Evolutionary conservation across 2,797 vertebrate genomes (phyloP).

Genomic region (Harpagifer antarcticus): DNA sequence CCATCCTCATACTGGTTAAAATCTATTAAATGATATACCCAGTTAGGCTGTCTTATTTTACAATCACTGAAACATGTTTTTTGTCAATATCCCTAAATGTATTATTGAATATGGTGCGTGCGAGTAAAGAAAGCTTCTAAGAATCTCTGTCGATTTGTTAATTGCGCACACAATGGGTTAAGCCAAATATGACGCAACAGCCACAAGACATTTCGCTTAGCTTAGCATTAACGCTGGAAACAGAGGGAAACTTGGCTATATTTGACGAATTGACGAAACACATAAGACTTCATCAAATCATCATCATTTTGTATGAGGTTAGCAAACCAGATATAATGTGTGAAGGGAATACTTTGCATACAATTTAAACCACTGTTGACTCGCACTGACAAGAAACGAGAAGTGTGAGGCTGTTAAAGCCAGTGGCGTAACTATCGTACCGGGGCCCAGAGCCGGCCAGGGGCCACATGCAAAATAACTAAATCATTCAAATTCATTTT

Average conservation of each 20-base stretch:
- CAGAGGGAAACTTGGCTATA: background rate
- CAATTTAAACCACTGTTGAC: too few species aligned
- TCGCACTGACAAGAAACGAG: too few species aligned
- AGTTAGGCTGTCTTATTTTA: background rate
- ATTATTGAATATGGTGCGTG: conserved; percentile 28
- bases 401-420: too few species aligned
- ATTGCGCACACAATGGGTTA: background rate
- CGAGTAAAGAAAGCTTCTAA: background rate
- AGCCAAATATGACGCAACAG: background rate
- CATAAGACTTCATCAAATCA: background rate
- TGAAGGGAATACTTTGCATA: background rate
- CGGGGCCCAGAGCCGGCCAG: too few species aligned
- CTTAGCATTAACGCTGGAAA: background rate
- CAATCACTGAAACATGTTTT: conserved; percentile 9
- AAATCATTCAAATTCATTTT: too few species aligned
- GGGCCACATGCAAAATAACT: too few species aligned
- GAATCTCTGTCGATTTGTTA: conserved; percentile 2
- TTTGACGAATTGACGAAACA: background rate
- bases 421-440: too few species aligned
- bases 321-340: background rate
- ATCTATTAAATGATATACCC: background rate
- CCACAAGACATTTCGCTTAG: background rate
- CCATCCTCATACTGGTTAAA: background rate
- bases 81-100: background rate
- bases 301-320: background rate